Percentiles rank a stretch among this genome's conserved stretches.
Conservation (phyloP, 2,888 invertebrate genomes). For the Eumacrocentrus americanus region DNA sequence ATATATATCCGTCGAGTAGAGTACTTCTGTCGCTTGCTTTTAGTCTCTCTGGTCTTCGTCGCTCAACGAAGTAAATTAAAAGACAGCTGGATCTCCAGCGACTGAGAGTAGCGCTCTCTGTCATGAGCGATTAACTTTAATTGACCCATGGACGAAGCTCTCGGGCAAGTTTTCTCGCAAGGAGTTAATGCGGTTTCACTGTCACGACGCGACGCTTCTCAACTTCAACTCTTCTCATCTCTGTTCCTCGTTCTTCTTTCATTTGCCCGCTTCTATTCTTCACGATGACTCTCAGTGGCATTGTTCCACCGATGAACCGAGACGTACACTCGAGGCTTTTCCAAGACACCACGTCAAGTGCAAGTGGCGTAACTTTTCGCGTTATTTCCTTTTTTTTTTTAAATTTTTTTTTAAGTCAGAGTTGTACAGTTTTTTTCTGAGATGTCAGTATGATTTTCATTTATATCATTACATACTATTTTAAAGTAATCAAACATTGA, state of each 20-base stretch:
- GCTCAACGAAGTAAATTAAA: constrained; percentile 20
- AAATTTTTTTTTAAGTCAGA: too few species aligned
- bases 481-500: too few species aligned
- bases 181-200: constrained; percentile 36
- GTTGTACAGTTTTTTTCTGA: too few species aligned
- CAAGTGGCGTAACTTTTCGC: too few species aligned
- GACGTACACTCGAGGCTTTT: too few species aligned
- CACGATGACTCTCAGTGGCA: not conserved
- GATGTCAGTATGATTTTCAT: too few species aligned
- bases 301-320: too few species aligned
- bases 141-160: constrained; percentile 34
- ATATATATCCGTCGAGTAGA: not conserved
- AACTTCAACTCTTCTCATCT: constrained; percentile 5
- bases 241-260: constrained; percentile 9
- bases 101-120: constrained; percentile 17
- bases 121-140: constrained; percentile 40
- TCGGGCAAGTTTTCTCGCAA: constrained; percentile 33
- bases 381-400: too few species aligned
- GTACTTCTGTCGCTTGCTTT: not conserved
- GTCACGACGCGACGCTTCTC: constrained; percentile 24
- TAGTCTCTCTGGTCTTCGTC: not conserved
- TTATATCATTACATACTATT: too few species aligned
- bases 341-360: too few species aligned
- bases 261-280: not conserved
- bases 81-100: constrained; percentile 3